These are phyloP conservation scores for Bombus affinis DNA, from an alignment of 1,140 invertebrate genomes.

Conservation along the genomic window DNA sequence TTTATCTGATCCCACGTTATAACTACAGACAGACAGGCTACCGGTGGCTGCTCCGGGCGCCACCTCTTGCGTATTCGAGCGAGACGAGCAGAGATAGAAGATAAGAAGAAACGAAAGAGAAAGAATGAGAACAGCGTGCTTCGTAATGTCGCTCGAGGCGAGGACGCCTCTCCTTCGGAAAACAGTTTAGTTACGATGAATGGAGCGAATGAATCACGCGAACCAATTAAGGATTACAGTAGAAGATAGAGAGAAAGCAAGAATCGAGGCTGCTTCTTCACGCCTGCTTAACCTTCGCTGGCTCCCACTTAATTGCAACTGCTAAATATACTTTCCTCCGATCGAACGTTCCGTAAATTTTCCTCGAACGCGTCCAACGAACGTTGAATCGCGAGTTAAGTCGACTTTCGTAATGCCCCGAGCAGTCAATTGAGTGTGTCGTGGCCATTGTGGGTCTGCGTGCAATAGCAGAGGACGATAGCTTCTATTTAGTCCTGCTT, in stretches of 20 bases:
- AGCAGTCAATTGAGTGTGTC: neutral
- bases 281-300: constrained; percentile 60
- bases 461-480: neutral
- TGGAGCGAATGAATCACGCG: constrained; percentile 80
- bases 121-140: constrained; percentile 44
- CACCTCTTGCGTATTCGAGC: constrained; percentile 43
- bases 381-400: neutral
- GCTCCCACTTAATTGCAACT: constrained; percentile 61
- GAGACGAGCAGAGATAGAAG: constrained; percentile 24
- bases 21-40: constrained; percentile 73
- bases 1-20: constrained; percentile 78
- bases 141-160: constrained; percentile 71
- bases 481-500: neutral
- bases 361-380: neutral
- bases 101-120: constrained; percentile 23
- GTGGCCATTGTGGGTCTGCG: neutral
- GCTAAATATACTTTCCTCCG: constrained; percentile 60
- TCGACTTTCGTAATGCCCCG: neutral
- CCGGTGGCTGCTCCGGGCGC: constrained; percentile 64
- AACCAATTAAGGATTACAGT: constrained; percentile 81
- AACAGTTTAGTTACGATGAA: constrained; percentile 75
- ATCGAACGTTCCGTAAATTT: constrained; percentile 31
- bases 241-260: constrained; percentile 48
- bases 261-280: constrained; percentile 44
- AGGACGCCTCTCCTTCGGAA: constrained; percentile 60